Base-by-base conservation (phyloP, 2,888 invertebrate species). In the Bombylius major region DNA sequence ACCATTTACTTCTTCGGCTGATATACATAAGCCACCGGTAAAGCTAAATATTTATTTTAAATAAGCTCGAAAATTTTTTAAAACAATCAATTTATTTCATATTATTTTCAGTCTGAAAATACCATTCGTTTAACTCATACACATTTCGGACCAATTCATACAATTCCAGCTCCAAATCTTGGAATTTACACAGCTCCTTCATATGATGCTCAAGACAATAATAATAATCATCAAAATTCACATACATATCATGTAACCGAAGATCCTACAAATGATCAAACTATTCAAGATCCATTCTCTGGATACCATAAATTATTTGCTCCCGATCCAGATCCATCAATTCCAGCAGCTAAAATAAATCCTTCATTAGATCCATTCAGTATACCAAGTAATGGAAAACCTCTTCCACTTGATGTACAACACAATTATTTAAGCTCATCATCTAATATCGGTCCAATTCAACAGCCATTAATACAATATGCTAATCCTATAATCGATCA, bases 81-180 rank as follows among this genome's bases (percentile, higher is more conserved):
- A 51, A 23, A 23, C 3, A 55, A 54, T 48, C 3, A 52, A 54
- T 50, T 31, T 58, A 53, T 56, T 36, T 8, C 6, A 8, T 36
- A 9, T 56, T 14, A 55, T 59, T 63, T 64, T 55, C 62, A 72
- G 70, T 62, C 68, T 62, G 69, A 71, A 53, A 68, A 70, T 56
- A 63, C 62, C 48, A 67, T 66, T 57, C 69, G 68, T 82, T 89
- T 93, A 79, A 90, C 91, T 14, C 42, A 33, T 36, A 11, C 39
- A 0, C 44, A 54, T 14, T 50, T 54, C 45, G 54, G 50, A 33
- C 89, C 89, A 4, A 89, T 90, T 68, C 89, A 89, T 72, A 89
- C 89, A 11, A 88, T 90, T 62, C 89, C 89, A 66, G 89, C 90
- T 33, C 90, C 90, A 9, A 89, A 89, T 76, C 76, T 90, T 47